Evolutionary conservation across 2,113 vertebrate species (phyloP).

Genomic region (Stictonetta naevosa): DNA sequence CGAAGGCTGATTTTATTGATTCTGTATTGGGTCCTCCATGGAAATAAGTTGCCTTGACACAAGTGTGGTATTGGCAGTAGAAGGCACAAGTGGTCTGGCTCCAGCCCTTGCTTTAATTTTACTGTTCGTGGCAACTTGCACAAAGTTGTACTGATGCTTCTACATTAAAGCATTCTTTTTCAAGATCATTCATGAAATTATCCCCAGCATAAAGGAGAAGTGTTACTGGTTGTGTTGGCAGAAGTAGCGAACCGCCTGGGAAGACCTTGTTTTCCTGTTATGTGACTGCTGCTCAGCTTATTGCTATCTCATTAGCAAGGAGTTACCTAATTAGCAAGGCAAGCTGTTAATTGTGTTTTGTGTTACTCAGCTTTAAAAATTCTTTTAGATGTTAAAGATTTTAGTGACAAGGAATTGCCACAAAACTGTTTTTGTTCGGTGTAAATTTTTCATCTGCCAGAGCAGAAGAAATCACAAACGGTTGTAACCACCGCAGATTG

Average conservation of each 20-base stretch:
- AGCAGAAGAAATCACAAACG: neutral
- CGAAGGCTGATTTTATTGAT: conserved; percentile 64
- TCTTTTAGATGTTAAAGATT: conserved; percentile 5
- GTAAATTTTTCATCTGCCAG: neutral
- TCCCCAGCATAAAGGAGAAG: neutral
- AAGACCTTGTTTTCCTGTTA: neutral
- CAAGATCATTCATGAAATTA: neutral
- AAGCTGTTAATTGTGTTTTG: conserved; percentile 55
- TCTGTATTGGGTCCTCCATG: conserved; percentile 20
- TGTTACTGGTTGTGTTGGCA: neutral
- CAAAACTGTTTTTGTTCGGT: neutral
- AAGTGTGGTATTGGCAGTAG: neutral
- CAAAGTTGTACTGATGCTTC: neutral
- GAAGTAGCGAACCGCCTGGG: conserved; percentile 4
- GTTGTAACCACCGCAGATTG: neutral
- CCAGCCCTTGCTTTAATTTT: neutral
- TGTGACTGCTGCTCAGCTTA: conserved; percentile 38
- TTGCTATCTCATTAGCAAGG: conserved; percentile 59
- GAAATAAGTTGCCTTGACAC: conserved; percentile 51
- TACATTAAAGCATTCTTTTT: neutral
- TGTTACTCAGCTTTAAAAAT: conserved; percentile 30
- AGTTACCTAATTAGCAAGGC: conserved; percentile 56
- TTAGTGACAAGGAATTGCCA: neutral
- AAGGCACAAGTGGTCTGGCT: conserved; percentile 16
- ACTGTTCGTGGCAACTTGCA: neutral